Base-by-base conservation (phyloP, 2,888 invertebrate species). In the Platypus cylindrus region DNA sequence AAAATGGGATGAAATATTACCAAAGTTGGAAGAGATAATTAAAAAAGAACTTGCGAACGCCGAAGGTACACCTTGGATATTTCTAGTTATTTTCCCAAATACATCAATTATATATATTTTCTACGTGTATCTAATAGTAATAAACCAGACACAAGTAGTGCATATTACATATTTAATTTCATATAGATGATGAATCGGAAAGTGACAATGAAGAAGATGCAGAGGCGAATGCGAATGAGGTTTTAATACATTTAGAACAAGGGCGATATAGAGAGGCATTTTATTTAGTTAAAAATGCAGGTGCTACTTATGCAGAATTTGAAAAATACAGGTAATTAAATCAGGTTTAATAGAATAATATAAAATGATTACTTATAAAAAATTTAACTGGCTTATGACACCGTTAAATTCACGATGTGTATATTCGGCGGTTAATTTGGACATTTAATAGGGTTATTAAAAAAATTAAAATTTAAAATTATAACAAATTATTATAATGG, bases 261-360 rank as follows among this genome's bases (percentile, higher is more conserved):
- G 64, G 65, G 30, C 60, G 68, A 44, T 73, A 67, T 47, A 62
- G 61, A 30, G 70, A 71, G 46, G 71, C 71, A 0, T 68, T 68
- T 46, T 44, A 45, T 30, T 24, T 51, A 14, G 27, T 16, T 12
- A 27, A 9, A 9, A 4, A 4, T 5, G 13, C 27, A 3, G 37
- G 29, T 7, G 3, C 26, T 18, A 5, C 12, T 14, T 9, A 22
- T 18, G 37, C 29, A n/a, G 26, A 35, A 4, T 32, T 35, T 25
- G 11, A 27, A 17, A 15, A 27, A 27, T 27, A 15, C 14, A 27
- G 27, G 27, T 27, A 27, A 27, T 11, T 15, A 5, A 27, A 27
- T 27, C 14, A n/a, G n/a, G n/a, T n/a, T n/a, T n/a, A n/a, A n/a
- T n/a, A n/a, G n/a, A n/a, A n/a, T n/a, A n/a, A n/a, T n/a, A n/a